phyloP scores from a whole-genome alignment of 2,888 invertebrate species.

The Dermolepida albohirtum region DNA sequence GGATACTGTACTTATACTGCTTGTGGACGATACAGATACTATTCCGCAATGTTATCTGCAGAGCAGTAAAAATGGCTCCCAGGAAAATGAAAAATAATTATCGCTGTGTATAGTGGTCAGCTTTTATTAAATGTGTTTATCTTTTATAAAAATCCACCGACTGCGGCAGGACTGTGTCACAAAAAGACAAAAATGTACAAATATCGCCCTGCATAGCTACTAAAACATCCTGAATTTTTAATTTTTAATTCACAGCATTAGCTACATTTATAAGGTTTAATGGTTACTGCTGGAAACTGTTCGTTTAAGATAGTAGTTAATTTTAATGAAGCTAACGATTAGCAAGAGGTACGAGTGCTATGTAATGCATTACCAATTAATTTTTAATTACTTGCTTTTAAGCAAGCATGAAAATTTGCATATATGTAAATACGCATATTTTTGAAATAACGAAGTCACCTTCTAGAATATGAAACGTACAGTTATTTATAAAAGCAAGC shows the following conservation, averaged over 20 bases:
- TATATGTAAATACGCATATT: too few species aligned
- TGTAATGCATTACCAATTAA: too few species aligned
- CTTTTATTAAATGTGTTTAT: constrained; percentile 33
- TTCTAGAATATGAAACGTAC: too few species aligned
- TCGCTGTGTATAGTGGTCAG: constrained; percentile 2
- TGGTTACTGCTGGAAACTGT: constrained; percentile 21
- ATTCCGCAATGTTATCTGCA: constrained; percentile 26
- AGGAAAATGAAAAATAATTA: constrained; percentile 33
- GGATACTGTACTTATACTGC: too few species aligned
- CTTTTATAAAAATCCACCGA: constrained; percentile 9
- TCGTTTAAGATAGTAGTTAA: constrained; percentile 26
- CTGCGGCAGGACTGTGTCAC: too few species aligned
- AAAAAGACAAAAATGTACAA: too few species aligned
- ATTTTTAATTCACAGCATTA: constrained; percentile 31
- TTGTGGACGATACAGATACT: not conserved
- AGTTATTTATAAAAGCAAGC: too few species aligned
- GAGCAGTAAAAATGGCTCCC: constrained; percentile 21
- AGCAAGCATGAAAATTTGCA: too few species aligned
- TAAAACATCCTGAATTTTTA: constrained; percentile 22
- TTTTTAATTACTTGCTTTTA: too few species aligned
- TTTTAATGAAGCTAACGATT: constrained; percentile 8
- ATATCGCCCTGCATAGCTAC: too few species aligned
- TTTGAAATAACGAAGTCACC: too few species aligned
- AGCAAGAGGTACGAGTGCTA: too few species aligned
- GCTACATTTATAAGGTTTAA: constrained; percentile 16